These are phyloP conservation scores for Megaceryle alcyon DNA, from an alignment of 2,797 vertebrate genomes.

Conservation along the genomic window DNA sequence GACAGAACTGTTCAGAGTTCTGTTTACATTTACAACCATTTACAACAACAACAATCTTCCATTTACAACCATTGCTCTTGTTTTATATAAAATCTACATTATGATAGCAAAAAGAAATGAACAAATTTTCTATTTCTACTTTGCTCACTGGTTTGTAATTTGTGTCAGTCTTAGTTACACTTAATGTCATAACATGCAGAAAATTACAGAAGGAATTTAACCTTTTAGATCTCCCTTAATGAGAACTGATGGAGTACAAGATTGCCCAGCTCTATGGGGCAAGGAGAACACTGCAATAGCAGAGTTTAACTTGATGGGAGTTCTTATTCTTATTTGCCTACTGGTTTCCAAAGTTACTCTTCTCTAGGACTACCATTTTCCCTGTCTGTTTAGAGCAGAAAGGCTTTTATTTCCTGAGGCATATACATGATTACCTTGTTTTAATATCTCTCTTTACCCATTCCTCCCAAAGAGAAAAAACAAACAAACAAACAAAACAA, in stretches of 20 bases:
- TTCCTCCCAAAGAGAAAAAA: not conserved
- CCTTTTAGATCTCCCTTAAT: not conserved
- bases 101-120: not conserved
- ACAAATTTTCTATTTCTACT: not conserved
- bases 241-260: not conserved
- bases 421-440: not conserved
- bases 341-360: not conserved
- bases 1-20: not conserved
- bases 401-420: not conserved
- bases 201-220: not conserved
- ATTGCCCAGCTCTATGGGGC: not conserved
- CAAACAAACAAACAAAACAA: too few relatives aligned
- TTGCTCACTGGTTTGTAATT: not conserved
- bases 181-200: not conserved
- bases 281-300: not conserved
- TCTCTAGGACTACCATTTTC: not conserved
- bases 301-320: not conserved
- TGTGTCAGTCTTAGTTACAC: not conserved
- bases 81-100: not conserved
- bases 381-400: not conserved
- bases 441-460: not conserved
- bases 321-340: not conserved
- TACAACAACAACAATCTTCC: not conserved
- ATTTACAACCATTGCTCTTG: not conserved
- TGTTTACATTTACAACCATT: too few relatives aligned